Evolutionary conservation across 2,888 invertebrate genomes (phyloP), one percentile per base, ranked within the genome.

Genomic region (Athalia rosae): DNA sequence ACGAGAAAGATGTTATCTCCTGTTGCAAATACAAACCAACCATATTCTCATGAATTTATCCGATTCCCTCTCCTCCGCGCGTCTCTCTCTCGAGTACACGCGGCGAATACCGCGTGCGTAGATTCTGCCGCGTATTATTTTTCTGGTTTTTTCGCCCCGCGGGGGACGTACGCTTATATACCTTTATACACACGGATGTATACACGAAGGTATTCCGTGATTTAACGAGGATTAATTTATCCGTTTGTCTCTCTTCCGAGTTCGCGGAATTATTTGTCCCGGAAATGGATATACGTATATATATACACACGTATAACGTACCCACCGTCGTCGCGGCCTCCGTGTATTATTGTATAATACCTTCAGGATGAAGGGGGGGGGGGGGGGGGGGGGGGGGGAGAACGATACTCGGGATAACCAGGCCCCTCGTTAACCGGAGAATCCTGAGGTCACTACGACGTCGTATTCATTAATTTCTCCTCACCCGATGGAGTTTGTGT

Each of bases 401-500:
- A 28, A 28, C 28, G 28, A 28, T 28, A 28, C 28, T 28, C 28
- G 28, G 28, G 28, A 28, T 28, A 28, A 28, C 28, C 28, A 61
- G 28, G 28, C 8, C 11, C 48, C 62, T 74, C 74, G 62, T 74
- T 74, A 61, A 50, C 74, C 61, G 58, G 6, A 74, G 74, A 61
- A 59, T 61, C 5, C 74, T 61, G 74, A 74, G 74, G 61, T 74
- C 74, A 61, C 13, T n/a, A 61, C 62, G 47, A 74, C 74, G 74
- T 74, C 62, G 48, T 74, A 74, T 74, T 74, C 74, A 74, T 74
- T 74, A 74, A 62, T 62, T 61, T 13, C 61, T 74, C 74, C 13
- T n/a, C 59, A 47, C 61, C 48, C 62, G 62, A 74, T 62, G 74
- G 61, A 74, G 48, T 62, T 74, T 47, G 48, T 47, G 61, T 48